Conservation (phyloP, 2,797 vertebrate genomes). For the Poecilia gillii region DNA sequence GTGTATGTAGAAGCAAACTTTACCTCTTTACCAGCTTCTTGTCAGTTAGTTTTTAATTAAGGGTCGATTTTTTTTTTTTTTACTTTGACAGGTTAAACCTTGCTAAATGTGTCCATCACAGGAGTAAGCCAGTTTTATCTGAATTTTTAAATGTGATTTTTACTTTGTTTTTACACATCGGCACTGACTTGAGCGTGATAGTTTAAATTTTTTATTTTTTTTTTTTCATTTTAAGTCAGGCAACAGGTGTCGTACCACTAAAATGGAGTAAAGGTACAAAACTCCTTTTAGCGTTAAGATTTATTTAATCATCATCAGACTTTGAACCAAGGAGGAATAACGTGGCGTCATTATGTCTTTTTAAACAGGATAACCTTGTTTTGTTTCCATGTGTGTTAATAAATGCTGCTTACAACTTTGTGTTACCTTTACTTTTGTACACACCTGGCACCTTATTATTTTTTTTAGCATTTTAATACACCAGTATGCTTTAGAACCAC, state of each 20-base stretch:
- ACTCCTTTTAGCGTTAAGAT: background rate
- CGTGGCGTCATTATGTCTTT: slow-evolving; percentile 27
- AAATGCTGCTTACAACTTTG: slow-evolving; percentile 48
- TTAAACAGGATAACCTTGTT: slow-evolving; percentile 61
- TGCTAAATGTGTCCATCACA: slow-evolving; percentile 16
- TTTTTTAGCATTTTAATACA: background rate
- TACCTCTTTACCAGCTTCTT: slow-evolving; percentile 10
- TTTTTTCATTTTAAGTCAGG: slow-evolving; percentile 12
- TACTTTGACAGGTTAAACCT: slow-evolving; percentile 11
- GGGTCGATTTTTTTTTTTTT: background rate
- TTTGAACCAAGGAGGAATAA: slow-evolving; percentile 13
- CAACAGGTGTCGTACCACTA: slow-evolving; percentile 12
- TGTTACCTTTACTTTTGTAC: background rate
- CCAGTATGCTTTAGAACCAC: background rate
- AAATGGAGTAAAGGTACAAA: slow-evolving; percentile 1
- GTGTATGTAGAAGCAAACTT: background rate
- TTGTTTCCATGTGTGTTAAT: slow-evolving; percentile 58
- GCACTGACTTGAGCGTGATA: slow-evolving; percentile 39
- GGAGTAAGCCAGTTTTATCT: slow-evolving; percentile 24
- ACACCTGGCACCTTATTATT: background rate
- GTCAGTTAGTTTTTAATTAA: slow-evolving; percentile 3
- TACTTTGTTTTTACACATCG: slow-evolving; percentile 28
- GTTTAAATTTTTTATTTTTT: background rate
- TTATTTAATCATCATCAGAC: background rate
- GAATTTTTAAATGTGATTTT: slow-evolving; percentile 11